Percentiles rank a stretch among this genome's conserved stretches.
Evolutionary conservation across 2,113 vertebrate genomes (phyloP).

Genomic region (Onychostruthus taczanowskii): DNA sequence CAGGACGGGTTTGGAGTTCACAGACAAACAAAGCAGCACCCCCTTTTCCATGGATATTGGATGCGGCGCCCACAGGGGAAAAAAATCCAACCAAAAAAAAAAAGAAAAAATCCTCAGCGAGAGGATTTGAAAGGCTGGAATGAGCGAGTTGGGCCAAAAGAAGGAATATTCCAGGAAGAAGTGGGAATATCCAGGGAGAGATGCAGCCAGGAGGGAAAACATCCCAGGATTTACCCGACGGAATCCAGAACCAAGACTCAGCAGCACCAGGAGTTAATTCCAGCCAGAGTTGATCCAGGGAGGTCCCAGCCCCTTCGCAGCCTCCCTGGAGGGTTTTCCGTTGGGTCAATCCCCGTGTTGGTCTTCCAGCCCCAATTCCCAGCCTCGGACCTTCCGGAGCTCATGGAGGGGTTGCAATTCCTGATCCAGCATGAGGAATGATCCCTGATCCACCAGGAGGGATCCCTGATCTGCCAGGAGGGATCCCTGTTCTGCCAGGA

Average conservation of each 20-base stretch:
- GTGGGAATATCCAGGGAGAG: neutral
- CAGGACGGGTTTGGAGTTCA: neutral
- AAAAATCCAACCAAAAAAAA: too few species aligned
- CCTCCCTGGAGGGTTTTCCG: neutral
- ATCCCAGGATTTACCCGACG: neutral
- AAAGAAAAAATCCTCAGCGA: too few species aligned
- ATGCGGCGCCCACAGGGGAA: neutral
- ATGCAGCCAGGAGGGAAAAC: neutral
- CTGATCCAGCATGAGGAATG: neutral
- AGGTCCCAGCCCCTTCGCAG: neutral
- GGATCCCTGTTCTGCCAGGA: neutral
- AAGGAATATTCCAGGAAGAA: neutral
- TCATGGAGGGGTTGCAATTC: neutral
- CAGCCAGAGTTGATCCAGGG: rapidly evolving
- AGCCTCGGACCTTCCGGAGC: rapidly evolving
- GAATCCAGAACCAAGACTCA: neutral
- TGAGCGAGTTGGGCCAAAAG: rapidly evolving
- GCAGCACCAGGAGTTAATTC: neutral
- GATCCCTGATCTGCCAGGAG: neutral
- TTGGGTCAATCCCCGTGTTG: rapidly evolving
- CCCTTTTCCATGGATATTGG: neutral
- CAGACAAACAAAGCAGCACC: neutral
- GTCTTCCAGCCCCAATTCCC: neutral
- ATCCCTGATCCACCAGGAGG: neutral
- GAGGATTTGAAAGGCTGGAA: neutral